A percentile compares a stretch with the other conserved stretches of the same genome.
Conservation (phyloP, 2,888 invertebrate species). For the Hirtodrosophila confusa region DNA sequence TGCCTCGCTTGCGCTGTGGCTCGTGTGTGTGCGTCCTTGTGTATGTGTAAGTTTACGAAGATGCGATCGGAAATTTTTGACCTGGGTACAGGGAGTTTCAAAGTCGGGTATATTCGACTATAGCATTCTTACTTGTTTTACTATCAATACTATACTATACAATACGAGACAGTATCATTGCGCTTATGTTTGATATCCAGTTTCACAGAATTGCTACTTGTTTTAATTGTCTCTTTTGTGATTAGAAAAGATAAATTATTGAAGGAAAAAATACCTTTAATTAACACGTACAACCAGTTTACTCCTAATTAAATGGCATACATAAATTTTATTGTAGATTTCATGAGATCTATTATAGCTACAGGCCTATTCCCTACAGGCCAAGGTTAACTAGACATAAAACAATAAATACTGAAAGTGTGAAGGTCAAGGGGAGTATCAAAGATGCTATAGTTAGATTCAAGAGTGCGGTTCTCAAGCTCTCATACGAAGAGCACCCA, state of each 20-base stretch:
- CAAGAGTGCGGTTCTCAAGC: conserved; percentile 1
- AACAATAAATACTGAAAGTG: conserved; percentile 7
- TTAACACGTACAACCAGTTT: conserved; percentile 50
- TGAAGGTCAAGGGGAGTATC: conserved; percentile 30
- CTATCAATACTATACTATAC: too few relatives aligned
- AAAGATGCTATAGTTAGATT: background rate
- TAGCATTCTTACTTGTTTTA: too few relatives aligned
- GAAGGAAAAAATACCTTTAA: conserved; percentile 12
- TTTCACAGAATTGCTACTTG: too few relatives aligned
- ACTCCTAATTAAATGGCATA: conserved; percentile 24
- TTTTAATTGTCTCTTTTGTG: conserved; percentile 1
- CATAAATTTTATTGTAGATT: too few relatives aligned
- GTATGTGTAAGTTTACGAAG: too few relatives aligned
- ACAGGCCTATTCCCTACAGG: conserved; percentile 3
- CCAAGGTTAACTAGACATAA: conserved; percentile 11
- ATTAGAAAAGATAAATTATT: background rate
- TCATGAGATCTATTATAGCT: conserved; percentile 1
- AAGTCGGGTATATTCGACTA: too few relatives aligned
- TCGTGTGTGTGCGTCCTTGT: too few relatives aligned
- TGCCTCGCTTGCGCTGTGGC: too few relatives aligned
- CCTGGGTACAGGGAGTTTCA: too few relatives aligned
- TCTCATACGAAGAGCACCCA: conserved; percentile 45
- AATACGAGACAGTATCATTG: too few relatives aligned
- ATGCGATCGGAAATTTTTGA: too few relatives aligned
- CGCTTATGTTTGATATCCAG: too few relatives aligned